phyloP scores from a whole-genome alignment of 2,888 invertebrate genomes.

The Ceriagrion tenellum region DNA sequence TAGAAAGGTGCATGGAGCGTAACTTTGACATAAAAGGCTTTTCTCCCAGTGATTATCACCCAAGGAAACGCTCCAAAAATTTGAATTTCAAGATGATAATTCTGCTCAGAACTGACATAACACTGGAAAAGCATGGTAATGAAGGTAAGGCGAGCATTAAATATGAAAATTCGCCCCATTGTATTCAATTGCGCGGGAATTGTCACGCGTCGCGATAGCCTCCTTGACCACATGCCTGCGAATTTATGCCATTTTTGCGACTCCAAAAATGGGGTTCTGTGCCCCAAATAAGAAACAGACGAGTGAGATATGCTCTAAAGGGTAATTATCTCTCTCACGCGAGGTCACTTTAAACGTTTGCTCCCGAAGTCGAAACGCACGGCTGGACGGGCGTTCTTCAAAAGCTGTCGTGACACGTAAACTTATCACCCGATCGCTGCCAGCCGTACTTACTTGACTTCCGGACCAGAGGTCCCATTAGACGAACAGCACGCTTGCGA shows the following conservation, averaged over 20 bases:
- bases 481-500: neutral
- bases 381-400: neutral
- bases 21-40: neutral
- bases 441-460: neutral
- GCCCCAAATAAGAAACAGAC: neutral
- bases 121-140: neutral
- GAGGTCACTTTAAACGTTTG: neutral
- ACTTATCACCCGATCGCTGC: neutral
- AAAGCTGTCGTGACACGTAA: slow-evolving; percentile 18
- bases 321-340: neutral
- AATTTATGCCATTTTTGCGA: neutral
- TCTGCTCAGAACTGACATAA: neutral
- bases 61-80: neutral
- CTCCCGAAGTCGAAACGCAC: neutral
- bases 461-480: neutral
- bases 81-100: neutral
- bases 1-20: too few species aligned
- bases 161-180: neutral
- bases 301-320: neutral
- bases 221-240: neutral
- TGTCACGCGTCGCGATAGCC: neutral
- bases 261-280: neutral
- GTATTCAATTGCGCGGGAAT: neutral
- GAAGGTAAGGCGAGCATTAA: neutral
- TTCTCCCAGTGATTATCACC: neutral